Evolutionary conservation across 2,113 vertebrate genomes (phyloP).

Genomic region (Oenanthe melanoleuca): DNA sequence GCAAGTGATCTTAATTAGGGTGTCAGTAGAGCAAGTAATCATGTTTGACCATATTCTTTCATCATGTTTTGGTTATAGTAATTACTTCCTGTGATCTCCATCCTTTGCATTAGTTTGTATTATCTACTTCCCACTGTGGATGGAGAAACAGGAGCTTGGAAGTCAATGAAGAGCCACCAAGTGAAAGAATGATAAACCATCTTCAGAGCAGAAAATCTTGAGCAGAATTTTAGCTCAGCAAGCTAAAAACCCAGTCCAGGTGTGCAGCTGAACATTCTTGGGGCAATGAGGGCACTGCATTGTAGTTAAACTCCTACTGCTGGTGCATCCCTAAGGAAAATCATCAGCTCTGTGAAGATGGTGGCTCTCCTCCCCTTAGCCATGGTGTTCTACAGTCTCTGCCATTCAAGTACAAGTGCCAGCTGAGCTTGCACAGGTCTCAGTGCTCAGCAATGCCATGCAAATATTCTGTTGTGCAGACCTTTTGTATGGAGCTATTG

Average conservation of each 20-base stretch:
- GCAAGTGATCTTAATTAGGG: background rate
- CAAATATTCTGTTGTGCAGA: background rate
- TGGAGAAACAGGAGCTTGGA: background rate
- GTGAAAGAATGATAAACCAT: background rate
- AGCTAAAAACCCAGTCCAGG: background rate
- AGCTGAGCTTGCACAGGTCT: background rate
- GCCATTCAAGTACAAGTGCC: accelerated
- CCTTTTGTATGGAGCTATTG: accelerated
- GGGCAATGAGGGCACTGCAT: accelerated
- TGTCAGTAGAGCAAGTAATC: background rate
- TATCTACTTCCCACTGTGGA: background rate
- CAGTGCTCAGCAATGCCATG: accelerated
- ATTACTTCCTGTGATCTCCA: background rate
- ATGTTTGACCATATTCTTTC: background rate
- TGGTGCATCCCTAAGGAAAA: background rate
- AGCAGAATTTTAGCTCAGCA: background rate
- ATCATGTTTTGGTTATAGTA: background rate
- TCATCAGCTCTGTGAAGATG: background rate
- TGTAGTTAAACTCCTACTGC: background rate
- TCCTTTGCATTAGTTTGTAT: background rate
- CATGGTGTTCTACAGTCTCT: accelerated
- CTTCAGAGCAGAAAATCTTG: background rate
- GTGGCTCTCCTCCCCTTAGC: background rate
- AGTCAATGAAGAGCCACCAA: background rate
- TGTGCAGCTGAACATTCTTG: background rate